These are phyloP conservation scores for Daktulosphaira vitifoliae DNA, from an alignment of 1,140 invertebrate species.

Conservation along the genomic window DNA sequence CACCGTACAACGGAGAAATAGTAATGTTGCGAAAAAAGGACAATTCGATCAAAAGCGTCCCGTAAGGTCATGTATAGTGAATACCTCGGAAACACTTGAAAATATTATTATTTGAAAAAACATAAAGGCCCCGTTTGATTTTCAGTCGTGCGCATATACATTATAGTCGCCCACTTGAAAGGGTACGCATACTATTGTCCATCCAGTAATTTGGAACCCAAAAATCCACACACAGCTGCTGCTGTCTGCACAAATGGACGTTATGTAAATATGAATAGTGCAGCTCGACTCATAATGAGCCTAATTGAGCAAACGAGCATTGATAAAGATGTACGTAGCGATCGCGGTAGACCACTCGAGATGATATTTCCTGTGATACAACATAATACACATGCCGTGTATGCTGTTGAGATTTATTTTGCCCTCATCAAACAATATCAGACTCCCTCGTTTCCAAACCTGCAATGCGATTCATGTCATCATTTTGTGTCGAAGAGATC, in stretches of 20 bases:
- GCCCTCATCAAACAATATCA: constrained; percentile 5
- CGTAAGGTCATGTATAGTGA: no score
- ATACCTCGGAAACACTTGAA: no score
- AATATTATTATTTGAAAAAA: background rate
- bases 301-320: constrained; percentile 20
- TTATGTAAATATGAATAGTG: background rate
- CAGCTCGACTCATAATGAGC: constrained; percentile 1
- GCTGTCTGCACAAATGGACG: background rate
- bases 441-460: constrained; percentile 7
- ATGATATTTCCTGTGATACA: background rate
- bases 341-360: background rate
- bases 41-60: background rate
- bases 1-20: no score
- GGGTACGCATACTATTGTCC: background rate
- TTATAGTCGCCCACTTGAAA: constrained; percentile 7
- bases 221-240: constrained; percentile 19
- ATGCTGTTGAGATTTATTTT: constrained; percentile 28
- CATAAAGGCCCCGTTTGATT: background rate
- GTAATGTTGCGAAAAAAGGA: constrained; percentile 15
- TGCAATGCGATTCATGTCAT: background rate
- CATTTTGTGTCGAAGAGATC: no score
- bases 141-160: background rate
- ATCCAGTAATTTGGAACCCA: background rate
- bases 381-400: background rate
- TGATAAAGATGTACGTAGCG: background rate